phyloP scores from a whole-genome alignment of 2,113 vertebrate genomes.

The Prietella phreatophila region DNA sequence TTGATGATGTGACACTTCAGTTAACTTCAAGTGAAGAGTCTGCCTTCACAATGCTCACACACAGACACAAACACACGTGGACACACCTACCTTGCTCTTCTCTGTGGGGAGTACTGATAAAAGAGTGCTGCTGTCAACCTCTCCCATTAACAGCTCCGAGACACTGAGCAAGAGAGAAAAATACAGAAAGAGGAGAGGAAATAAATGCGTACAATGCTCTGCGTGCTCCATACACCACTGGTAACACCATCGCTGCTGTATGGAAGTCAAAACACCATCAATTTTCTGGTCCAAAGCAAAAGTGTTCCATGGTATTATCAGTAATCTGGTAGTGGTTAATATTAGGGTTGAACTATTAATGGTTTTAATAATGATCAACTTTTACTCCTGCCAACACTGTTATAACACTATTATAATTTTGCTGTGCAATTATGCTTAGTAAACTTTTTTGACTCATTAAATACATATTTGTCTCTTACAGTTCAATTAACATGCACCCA shows the following conservation, averaged over 20 bases:
- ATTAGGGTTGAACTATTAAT: not conserved
- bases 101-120: conserved; percentile 87
- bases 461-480: not conserved
- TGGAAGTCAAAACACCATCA: not conserved
- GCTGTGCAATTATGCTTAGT: not conserved
- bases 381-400: not conserved
- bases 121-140: conserved; percentile 92
- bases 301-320: not conserved
- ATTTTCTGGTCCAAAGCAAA: not conserved
- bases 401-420: not conserved
- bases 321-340: not conserved
- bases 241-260: not conserved
- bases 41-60: not conserved
- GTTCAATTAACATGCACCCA: not conserved
- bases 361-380: not conserved
- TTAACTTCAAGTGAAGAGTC: conserved; percentile 18
- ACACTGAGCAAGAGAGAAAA: conserved; percentile 70
- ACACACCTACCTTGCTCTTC: conserved; percentile 83
- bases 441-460: not conserved
- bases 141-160: conserved; percentile 94
- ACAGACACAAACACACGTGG: not conserved
- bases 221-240: not conserved
- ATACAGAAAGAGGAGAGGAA: not conserved
- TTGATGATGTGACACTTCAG: not conserved
- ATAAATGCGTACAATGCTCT: not conserved